Evolutionary conservation across 2,113 vertebrate species (phyloP).

Genomic region (Eulemur rufifrons): DNA sequence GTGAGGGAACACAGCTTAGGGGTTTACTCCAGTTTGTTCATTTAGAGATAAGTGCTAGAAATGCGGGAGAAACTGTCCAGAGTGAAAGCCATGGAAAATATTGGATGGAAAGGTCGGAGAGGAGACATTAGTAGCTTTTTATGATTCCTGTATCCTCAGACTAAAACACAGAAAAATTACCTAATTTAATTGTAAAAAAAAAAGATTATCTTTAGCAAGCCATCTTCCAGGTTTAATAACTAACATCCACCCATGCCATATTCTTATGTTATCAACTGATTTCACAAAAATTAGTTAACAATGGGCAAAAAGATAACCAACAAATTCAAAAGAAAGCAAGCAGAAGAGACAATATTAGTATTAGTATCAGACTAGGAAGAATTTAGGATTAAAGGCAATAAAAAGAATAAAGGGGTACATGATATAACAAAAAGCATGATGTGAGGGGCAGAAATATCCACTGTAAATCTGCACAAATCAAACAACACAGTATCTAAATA

Average conservation of each 20-base stretch:
- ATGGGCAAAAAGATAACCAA: not conserved
- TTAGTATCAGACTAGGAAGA: not conserved
- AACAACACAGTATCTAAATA: not conserved
- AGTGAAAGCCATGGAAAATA: not conserved
- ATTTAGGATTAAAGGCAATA: not conserved
- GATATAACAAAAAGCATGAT: not conserved
- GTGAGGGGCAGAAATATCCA: not conserved
- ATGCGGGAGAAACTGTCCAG: not conserved
- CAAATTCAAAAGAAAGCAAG: not conserved
- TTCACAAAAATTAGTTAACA: not conserved
- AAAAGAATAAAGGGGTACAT: not conserved
- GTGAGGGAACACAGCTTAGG: not conserved
- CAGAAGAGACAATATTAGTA: not conserved
- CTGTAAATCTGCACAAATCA: not conserved
- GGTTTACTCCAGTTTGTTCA: not conserved
- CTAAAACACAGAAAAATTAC: not conserved
- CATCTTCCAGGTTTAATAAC: not conserved
- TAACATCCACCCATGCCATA: not conserved
- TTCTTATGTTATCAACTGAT: not conserved
- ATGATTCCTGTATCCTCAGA: not conserved
- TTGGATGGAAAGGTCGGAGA: not conserved
- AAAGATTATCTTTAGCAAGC: not conserved
- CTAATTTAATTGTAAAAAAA: not conserved
- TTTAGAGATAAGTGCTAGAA: not conserved
- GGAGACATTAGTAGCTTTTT: not conserved